Evolutionary conservation across 2,888 invertebrate genomes (phyloP), one percentile per base, ranked within the genome.

Genomic region (Troglohyphantes excavatus): DNA sequence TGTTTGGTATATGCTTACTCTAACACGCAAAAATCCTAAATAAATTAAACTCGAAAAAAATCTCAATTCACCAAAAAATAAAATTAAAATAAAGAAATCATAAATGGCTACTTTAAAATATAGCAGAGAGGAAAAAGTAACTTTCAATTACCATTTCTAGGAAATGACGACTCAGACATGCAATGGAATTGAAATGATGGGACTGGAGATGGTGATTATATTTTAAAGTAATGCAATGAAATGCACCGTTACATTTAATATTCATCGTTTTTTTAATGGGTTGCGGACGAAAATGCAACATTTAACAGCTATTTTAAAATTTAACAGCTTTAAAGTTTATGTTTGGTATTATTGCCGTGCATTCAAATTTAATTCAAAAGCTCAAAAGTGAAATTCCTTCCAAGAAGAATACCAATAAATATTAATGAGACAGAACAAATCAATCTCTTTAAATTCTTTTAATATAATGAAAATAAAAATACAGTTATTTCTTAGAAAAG

Each of bases 51-150:
- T n/a, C n/a, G n/a, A n/a, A n/a, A n/a, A n/a, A n/a, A n/a, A n/a
- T n/a, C n/a, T n/a, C n/a, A 61, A 73, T 82, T 82, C 70, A 70
- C 61, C 26, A 21, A 83, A 83, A 83, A 33, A 83, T 81, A 68
- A 81, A 53, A 29, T 81, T 21, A 29, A 13, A 17, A n/a, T n/a
- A 19, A 27, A 46, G 27, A 53, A 2, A 27, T 53, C 29, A 27
- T 27, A 19, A 81, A 67, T 33, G 46, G 29, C 27, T 21, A 21
- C 21, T 75, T 9, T 29, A 59, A n/a, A 27, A 33, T 29, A 6
- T 13, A 46, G 26, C 27, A 19, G 59, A 46, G 17, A 27, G 29
- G 13, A 19, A 11, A 46, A 19, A n/a, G 81, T 53, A 33, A 68
- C 9, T 19, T 53, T 17, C 59, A 81, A 81, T 81, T 67, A 81